A percentile compares a stretch with the other conserved stretches of the same genome.
Conservation (phyloP, 2,113 vertebrate genomes). For the Sitta europaea region DNA sequence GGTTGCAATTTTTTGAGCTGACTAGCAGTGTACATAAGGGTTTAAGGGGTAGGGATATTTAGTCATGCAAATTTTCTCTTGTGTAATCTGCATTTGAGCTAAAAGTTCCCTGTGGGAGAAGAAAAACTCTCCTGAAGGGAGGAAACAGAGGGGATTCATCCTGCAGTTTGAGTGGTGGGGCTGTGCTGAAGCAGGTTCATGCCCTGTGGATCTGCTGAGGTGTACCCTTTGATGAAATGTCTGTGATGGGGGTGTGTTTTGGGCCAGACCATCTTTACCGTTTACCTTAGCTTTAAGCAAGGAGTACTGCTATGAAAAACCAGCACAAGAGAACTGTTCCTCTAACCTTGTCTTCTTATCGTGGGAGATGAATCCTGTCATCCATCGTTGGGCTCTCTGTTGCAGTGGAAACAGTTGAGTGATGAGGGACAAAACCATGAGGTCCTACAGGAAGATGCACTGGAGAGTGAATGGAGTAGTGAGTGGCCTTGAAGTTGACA, state of each 20-base stretch:
- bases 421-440: background rate
- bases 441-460: background rate
- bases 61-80: background rate
- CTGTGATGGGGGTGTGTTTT: fast-evolving
- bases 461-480: background rate
- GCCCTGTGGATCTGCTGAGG: background rate
- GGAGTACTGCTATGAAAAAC: background rate
- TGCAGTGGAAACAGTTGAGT: background rate
- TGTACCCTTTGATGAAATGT: fast-evolving
- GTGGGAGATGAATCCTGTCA: background rate
- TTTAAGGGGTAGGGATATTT: background rate
- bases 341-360: background rate
- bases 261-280: fast-evolving
- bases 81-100: background rate
- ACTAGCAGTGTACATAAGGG: fast-evolving
- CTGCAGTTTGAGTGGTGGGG: background rate
- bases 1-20: background rate
- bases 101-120: background rate
- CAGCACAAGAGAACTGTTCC: background rate
- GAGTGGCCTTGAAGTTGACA: background rate
- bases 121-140: background rate
- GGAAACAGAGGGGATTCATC: background rate
- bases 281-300: background rate
- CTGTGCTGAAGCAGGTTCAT: background rate
- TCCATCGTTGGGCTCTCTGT: fast-evolving